These are phyloP conservation scores for Cephus rjabovi DNA, from an alignment of 2,888 invertebrate genomes.

Conservation along the genomic window DNA sequence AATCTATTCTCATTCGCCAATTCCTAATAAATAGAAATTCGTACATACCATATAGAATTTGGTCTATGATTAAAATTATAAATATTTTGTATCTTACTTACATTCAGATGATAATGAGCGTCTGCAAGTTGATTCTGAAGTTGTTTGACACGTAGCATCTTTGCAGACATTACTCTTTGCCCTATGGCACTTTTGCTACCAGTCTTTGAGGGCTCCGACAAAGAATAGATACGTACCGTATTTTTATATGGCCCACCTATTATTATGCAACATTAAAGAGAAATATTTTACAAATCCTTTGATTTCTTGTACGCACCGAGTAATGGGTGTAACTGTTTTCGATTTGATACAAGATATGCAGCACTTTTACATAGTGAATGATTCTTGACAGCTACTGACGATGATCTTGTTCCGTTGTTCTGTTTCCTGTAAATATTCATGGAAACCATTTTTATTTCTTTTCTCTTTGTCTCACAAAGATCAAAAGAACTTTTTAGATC, in stretches of 20 bases:
- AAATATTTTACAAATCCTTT: slow-evolving; percentile 1
- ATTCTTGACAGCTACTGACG: slow-evolving; percentile 40
- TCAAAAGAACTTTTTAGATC: neutral
- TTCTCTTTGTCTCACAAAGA: neutral
- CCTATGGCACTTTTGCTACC: slow-evolving; percentile 44
- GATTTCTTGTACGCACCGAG: slow-evolving; percentile 46
- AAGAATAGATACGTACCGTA: slow-evolving; percentile 65
- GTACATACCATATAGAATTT: neutral
- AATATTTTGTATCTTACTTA: slow-evolving; percentile 56
- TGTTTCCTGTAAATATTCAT: slow-evolving; percentile 40
- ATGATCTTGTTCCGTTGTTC: slow-evolving; percentile 41
- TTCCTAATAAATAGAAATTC: slow-evolving; percentile 67
- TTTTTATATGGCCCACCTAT: slow-evolving; percentile 61
- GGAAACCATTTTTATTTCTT: neutral
- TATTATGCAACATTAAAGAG: slow-evolving; percentile 14
- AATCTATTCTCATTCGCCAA: slow-evolving; percentile 80
- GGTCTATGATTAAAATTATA: slow-evolving; percentile 8
- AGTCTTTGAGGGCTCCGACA: slow-evolving; percentile 40
- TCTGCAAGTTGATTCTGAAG: slow-evolving; percentile 84
- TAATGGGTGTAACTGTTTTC: slow-evolving; percentile 50
- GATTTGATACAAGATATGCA: slow-evolving; percentile 43
- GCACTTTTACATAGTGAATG: slow-evolving; percentile 40
- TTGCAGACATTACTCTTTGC: slow-evolving; percentile 81
- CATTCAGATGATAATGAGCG: slow-evolving; percentile 82
- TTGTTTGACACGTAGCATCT: slow-evolving; percentile 79